phyloP scores from a whole-genome alignment of 2,797 vertebrate species.

The Cossypha caffra region DNA sequence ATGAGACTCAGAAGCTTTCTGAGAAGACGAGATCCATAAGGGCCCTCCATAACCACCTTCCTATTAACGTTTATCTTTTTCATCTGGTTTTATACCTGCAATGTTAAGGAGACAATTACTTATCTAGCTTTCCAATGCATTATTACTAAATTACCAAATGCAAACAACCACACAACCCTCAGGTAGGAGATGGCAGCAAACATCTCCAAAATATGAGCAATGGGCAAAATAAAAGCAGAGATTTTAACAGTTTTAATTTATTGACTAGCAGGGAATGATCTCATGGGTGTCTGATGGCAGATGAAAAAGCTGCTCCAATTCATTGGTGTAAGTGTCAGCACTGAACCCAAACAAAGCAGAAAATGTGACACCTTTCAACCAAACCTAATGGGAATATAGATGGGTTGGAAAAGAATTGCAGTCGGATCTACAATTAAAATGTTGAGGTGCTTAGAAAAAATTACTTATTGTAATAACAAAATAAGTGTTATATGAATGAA shows the following conservation, averaged over 20 bases:
- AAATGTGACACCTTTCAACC: slow-evolving; percentile 43
- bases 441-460: slow-evolving; percentile 1
- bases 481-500: slow-evolving; percentile 27
- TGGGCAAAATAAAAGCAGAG: background rate
- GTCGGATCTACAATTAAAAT: background rate
- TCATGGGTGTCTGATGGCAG: background rate
- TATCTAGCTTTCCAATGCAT: background rate
- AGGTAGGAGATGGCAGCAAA: background rate
- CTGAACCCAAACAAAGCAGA: background rate
- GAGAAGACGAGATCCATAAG: background rate
- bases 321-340: slow-evolving; percentile 12
- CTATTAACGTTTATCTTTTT: background rate
- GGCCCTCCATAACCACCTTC: background rate
- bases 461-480: slow-evolving; percentile 32
- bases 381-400: slow-evolving; percentile 41
- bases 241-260: slow-evolving; percentile 28
- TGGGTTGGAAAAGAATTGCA: slow-evolving; percentile 2
- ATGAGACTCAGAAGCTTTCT: background rate
- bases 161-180: background rate
- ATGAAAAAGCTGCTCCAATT: background rate
- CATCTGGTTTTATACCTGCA: background rate
- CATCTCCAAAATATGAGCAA: background rate
- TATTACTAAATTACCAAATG: background rate
- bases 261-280: background rate
- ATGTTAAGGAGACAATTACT: background rate